Conservation (phyloP, 92 coral and sea anemone genomes). For the Phenganax stokvisi region DNA sequence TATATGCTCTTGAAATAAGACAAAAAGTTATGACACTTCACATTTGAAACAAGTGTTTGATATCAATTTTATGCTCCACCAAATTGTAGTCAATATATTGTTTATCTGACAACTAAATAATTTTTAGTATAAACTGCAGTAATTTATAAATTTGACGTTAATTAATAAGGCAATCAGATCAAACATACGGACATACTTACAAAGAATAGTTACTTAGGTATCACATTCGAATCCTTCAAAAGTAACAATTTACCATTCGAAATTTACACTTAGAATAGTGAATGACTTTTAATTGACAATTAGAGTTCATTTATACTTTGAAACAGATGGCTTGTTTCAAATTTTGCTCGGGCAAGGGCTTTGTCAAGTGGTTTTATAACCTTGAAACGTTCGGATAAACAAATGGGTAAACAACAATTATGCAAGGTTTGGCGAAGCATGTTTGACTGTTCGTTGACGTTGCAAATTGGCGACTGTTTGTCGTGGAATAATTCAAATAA, state of each 20-base stretch:
- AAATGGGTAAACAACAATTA: neutral
- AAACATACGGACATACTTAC: neutral
- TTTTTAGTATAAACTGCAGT: neutral
- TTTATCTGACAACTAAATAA: neutral
- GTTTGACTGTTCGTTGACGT: constrained; percentile 3
- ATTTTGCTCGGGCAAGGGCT: neutral
- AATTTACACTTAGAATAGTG: neutral
- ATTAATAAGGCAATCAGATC: too few species aligned
- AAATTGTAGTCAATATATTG: neutral
- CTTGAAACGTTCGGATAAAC: neutral
- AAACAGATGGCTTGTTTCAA: neutral
- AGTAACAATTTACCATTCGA: neutral
- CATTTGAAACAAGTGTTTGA: neutral
- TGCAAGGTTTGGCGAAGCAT: neutral
- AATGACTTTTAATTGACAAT: constrained; percentile 1
- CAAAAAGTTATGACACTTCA: constrained; percentile 8
- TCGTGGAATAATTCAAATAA: neutral
- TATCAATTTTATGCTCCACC: neutral
- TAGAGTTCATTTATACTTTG: neutral
- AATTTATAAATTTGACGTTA: too few species aligned
- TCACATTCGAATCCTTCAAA: constrained; percentile 5
- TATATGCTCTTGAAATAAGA: neutral
- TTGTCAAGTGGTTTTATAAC: neutral
- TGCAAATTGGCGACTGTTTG: neutral
- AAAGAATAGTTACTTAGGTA: neutral